phyloP scores from a whole-genome alignment of 1,140 invertebrate species.

The Archivesica marissinica region DNA sequence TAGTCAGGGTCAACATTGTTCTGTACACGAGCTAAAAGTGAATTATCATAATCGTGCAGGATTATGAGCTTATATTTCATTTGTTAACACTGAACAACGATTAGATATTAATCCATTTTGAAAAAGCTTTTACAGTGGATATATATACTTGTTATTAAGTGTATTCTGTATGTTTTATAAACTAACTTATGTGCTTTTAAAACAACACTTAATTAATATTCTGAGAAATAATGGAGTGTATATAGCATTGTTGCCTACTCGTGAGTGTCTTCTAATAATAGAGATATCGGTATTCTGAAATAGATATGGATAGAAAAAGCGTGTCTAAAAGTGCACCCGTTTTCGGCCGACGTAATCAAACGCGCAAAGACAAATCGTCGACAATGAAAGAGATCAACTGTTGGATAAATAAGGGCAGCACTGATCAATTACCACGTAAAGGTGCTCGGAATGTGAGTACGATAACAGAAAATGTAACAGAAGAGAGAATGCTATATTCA shows the following conservation, averaged over 20 bases:
- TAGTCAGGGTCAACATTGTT: conserved; percentile 4
- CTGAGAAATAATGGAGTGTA: too few species aligned
- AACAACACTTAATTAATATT: too few species aligned
- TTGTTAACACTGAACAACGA: neutral
- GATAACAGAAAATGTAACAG: conserved; percentile 57
- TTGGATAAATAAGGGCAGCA: conserved; percentile 36
- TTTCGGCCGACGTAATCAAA: neutral
- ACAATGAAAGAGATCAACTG: conserved; percentile 29
- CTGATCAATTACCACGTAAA: neutral
- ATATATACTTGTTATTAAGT: neutral
- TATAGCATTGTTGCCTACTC: too few species aligned
- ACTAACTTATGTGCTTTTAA: too few species aligned
- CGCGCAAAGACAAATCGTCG: conserved; percentile 13
- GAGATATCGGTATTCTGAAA: too few species aligned
- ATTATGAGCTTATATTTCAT: neutral
- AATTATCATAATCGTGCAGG: neutral
- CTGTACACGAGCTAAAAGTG: neutral
- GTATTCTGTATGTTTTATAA: neutral
- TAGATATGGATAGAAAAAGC: neutral
- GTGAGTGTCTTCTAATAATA: too few species aligned
- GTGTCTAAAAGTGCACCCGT: conserved; percentile 32
- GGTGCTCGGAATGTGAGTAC: neutral
- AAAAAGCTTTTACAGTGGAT: neutral
- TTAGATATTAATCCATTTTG: conserved; percentile 24
- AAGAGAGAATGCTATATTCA: conserved; percentile 52